Conservation (phyloP, 1,140 invertebrate species). For the Medauroidea extradentata region DNA sequence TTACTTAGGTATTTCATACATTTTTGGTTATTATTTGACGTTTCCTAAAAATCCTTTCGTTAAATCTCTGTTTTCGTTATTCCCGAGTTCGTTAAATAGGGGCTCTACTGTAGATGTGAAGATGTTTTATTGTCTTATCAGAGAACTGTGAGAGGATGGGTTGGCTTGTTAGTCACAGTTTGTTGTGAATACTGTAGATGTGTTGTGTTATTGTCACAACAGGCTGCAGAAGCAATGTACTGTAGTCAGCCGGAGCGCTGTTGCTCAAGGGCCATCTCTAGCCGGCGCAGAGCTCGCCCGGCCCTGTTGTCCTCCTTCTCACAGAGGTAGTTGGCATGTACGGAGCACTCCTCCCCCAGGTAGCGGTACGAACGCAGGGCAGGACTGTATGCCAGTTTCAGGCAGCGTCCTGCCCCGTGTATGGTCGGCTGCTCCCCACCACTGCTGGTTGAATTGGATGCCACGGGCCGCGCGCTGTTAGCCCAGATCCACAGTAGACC, state of each 20-base stretch:
- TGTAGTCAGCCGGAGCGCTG: not conserved
- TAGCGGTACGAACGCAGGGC: constrained; percentile 59
- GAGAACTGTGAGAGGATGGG: too few species aligned
- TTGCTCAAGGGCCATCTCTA: constrained; percentile 32
- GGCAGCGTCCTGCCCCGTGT: constrained; percentile 51
- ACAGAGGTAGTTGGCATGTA: constrained; percentile 61
- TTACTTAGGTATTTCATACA: too few species aligned
- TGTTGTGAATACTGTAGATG: too few species aligned
- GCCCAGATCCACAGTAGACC: constrained; percentile 82
- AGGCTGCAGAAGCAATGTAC: too few species aligned
- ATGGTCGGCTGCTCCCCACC: constrained; percentile 43
- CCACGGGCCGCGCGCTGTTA: constrained; percentile 66
- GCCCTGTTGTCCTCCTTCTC: constrained; percentile 63
- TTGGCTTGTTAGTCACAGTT: too few species aligned
- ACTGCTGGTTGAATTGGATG: constrained; percentile 30
- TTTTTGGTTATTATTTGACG: too few species aligned
- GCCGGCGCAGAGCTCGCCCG: constrained; percentile 61
- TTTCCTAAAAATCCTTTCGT: too few species aligned
- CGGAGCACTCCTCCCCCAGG: constrained; percentile 65
- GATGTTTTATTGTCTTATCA: too few species aligned
- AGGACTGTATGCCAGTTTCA: constrained; percentile 58
- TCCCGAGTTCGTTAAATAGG: too few species aligned
- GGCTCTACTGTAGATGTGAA: too few species aligned
- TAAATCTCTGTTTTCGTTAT: too few species aligned
- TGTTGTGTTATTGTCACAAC: too few species aligned